Percentiles rank a stretch among this genome's conserved stretches.
Conservation (phyloP, 2,888 invertebrate species). For the Epinotia bilunana region DNA sequence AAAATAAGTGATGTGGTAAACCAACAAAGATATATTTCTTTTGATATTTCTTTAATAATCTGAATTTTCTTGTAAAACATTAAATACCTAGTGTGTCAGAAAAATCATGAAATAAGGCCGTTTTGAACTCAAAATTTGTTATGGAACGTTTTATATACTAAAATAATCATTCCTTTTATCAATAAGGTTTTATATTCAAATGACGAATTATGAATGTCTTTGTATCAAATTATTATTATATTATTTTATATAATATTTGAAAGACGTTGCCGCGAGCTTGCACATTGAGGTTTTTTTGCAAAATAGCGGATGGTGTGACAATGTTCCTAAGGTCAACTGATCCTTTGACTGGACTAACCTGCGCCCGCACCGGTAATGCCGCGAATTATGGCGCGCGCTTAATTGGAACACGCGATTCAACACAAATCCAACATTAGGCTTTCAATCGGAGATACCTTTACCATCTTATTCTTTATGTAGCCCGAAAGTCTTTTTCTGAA, state of each 20-base stretch:
- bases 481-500: background rate
- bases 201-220: too few species aligned
- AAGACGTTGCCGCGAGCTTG: background rate
- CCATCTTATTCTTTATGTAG: background rate
- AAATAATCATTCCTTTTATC: too few species aligned
- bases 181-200: too few species aligned
- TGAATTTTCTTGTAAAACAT: too few species aligned
- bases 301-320: background rate
- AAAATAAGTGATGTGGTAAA: too few species aligned
- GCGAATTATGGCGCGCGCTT: conserved; percentile 68
- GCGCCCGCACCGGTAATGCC: conserved; percentile 63
- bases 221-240: background rate
- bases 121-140: too few species aligned
- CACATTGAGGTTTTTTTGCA: background rate
- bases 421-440: conserved; percentile 51
- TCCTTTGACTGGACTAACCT: conserved; percentile 39
- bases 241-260: background rate
- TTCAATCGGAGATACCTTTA: conserved; percentile 8
- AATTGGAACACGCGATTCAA: conserved; percentile 68
- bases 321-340: background rate
- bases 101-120: too few species aligned
- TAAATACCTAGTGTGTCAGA: too few species aligned
- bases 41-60: too few species aligned
- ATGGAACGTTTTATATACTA: too few species aligned
- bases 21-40: too few species aligned